Evolutionary conservation across 2,113 vertebrate species (phyloP).

Genomic region (Ochotona curzoniae): DNA sequence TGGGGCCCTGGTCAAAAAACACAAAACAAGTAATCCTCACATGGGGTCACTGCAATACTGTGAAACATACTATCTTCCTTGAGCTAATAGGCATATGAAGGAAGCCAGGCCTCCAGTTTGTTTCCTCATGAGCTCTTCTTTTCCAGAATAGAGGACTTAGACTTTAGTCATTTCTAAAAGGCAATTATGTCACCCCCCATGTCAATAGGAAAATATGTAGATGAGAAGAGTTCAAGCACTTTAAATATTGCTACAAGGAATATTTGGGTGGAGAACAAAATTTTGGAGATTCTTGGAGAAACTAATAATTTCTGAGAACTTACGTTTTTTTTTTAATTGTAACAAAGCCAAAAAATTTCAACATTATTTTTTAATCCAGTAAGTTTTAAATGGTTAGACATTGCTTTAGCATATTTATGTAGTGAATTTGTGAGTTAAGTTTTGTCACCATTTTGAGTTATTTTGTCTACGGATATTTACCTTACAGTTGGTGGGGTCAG

Average conservation of each 20-base stretch:
- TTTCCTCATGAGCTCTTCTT: background rate
- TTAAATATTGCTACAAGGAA: slow-evolving; percentile 17
- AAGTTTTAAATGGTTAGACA: background rate
- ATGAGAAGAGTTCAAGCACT: background rate
- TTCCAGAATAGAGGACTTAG: slow-evolving; percentile 27
- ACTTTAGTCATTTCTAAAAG: slow-evolving; percentile 43
- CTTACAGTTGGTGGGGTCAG: background rate
- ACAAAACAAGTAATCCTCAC: background rate
- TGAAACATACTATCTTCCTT: background rate
- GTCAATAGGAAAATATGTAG: slow-evolving; percentile 7
- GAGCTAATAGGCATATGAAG: slow-evolving; percentile 25
- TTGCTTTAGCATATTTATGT: background rate
- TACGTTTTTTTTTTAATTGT: slow-evolving; percentile 9
- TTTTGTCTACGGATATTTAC: background rate
- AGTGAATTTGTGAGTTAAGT: slow-evolving; percentile 13
- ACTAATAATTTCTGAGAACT: slow-evolving; percentile 10
- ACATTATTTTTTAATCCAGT: background rate
- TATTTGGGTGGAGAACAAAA: slow-evolving; percentile 28
- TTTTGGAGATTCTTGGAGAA: slow-evolving; percentile 44
- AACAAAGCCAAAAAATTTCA: slow-evolving; percentile 38
- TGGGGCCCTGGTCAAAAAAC: background rate
- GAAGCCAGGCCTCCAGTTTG: background rate
- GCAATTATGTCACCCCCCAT: slow-evolving; percentile 17
- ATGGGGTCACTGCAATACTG: background rate
- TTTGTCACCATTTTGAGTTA: slow-evolving; percentile 8